Evolutionary conservation across 2,888 invertebrate genomes (phyloP).

Genomic region (Agriopis marginaria): DNA sequence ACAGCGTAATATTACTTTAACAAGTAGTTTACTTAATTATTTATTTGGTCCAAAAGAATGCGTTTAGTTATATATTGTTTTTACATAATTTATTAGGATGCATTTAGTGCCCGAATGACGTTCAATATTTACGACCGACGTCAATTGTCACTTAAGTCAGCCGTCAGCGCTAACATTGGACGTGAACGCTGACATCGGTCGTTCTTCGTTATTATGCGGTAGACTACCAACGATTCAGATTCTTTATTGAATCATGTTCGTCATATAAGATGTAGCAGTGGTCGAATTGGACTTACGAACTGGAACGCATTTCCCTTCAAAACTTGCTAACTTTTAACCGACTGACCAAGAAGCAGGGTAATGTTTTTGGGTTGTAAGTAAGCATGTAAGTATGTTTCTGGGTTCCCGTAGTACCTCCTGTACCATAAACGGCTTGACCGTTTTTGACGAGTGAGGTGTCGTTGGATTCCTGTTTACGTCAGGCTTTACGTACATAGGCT

Average conservation of each 20-base stretch:
- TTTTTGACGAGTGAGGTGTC: too few species aligned
- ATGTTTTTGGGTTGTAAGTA: too few species aligned
- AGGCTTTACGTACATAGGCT: too few species aligned
- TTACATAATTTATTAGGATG: background rate
- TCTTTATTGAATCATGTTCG: background rate
- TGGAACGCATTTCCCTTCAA: too few species aligned
- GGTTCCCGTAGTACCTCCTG: too few species aligned
- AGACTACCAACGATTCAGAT: background rate
- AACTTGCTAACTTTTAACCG: too few species aligned
- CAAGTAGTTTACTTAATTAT: constrained; percentile 63
- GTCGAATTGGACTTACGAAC: too few species aligned
- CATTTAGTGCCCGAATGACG: background rate
- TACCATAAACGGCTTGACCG: too few species aligned
- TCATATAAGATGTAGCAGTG: too few species aligned
- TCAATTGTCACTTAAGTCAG: background rate
- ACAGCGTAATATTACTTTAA: constrained; percentile 54
- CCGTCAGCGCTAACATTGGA: background rate
- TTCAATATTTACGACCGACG: background rate
- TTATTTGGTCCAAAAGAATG: constrained; percentile 50
- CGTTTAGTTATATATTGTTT: constrained; percentile 1
- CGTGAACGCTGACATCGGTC: background rate
- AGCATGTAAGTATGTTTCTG: too few species aligned
- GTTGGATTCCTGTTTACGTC: too few species aligned
- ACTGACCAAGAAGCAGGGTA: too few species aligned
- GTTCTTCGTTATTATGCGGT: background rate